phyloP scores from a whole-genome alignment of 2,797 vertebrate species.

The Cyclopterus lumpus region DNA sequence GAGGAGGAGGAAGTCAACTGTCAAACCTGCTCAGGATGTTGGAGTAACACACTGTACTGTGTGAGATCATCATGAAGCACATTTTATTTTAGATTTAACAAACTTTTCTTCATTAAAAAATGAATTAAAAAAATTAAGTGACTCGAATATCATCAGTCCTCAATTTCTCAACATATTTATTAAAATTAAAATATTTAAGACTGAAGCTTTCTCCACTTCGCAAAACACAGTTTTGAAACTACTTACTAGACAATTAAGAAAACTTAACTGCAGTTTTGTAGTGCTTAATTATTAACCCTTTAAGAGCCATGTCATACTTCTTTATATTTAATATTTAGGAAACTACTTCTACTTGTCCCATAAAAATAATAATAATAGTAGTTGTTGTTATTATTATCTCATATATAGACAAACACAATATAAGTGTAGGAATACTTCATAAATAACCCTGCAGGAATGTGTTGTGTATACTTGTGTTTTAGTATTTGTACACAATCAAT shows the following conservation, averaged over 20 bases:
- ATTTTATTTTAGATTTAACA: background rate
- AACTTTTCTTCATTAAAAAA: background rate
- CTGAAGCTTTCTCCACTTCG: background rate
- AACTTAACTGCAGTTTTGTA: background rate
- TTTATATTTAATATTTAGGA: no score
- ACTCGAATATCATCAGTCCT: background rate
- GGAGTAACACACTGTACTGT: background rate
- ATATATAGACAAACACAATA: no score
- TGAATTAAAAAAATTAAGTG: background rate
- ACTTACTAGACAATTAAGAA: background rate
- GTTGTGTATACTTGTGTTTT: no score
- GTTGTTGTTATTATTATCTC: no score
- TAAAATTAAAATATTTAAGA: background rate
- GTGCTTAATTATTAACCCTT: no score
- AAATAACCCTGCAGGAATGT: no score
- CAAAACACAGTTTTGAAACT: background rate
- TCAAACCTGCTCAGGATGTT: constrained; percentile 4
- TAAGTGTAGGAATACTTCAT: no score
- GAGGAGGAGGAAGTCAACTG: constrained; percentile 5
- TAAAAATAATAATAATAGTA: no score
- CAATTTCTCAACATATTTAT: background rate
- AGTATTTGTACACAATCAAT: no score
- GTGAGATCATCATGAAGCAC: background rate
- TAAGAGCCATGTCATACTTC: no score
- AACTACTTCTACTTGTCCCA: no score